Percentiles rank a stretch among this genome's conserved stretches.
Conservation (phyloP, 2,888 invertebrate genomes). For the Meganola albula region DNA sequence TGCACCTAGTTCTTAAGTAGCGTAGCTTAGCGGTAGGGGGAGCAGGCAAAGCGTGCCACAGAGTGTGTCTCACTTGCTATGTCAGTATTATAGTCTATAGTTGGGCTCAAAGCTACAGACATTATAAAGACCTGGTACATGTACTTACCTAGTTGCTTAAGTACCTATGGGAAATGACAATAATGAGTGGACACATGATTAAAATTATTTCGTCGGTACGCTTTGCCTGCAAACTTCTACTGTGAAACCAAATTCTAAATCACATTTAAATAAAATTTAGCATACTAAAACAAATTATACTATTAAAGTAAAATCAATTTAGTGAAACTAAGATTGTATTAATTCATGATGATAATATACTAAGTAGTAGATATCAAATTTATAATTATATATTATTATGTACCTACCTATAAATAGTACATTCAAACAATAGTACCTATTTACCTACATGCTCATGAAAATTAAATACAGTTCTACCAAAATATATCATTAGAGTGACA, state of each 20-base stretch:
- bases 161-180: no score
- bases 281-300: conserved; percentile 48
- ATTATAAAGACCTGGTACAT: no score
- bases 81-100: no score
- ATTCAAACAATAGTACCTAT: no score
- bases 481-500: no score
- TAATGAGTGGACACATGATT: background rate
- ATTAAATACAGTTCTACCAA: no score
- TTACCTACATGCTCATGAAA: no score
- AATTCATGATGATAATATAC: conserved; percentile 37
- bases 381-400: conserved; percentile 22
- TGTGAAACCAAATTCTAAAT: conserved; percentile 75
- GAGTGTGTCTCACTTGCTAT: no score
- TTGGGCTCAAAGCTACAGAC: no score
- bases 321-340: conserved; percentile 44
- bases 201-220: conserved; percentile 20
- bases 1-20: conserved; percentile 69
- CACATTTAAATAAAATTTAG: conserved; percentile 61
- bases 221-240: conserved; percentile 44
- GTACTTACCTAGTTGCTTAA: no score
- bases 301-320: conserved; percentile 47
- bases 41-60: conserved; percentile 36
- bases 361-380: conserved; percentile 39
- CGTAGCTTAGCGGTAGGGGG: conserved; percentile 49
- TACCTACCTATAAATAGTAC: no score